Percentiles rank a stretch among this genome's conserved stretches.
Evolutionary conservation across 1,140 invertebrate species (phyloP).

Genomic region (Polyergus mexicanus): DNA sequence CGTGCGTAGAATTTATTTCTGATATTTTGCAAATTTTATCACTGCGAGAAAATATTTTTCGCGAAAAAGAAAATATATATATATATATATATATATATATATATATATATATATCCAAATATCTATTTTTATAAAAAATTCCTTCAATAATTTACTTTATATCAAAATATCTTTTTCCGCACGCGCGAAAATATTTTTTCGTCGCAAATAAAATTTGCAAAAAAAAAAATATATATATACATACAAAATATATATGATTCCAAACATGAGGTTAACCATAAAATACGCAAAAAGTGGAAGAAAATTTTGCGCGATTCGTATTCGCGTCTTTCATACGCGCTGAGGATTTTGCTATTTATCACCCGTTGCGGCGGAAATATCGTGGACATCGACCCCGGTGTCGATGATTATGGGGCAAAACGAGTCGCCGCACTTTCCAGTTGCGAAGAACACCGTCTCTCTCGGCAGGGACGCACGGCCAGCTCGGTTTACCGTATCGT

Average conservation of each 20-base stretch:
- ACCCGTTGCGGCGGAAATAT: neutral
- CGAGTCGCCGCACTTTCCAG: conserved; percentile 61
- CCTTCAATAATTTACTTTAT: too few relatives aligned
- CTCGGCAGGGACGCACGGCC: neutral
- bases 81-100: too few relatives aligned
- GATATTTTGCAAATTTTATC: neutral
- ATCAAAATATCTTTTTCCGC: neutral
- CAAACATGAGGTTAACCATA: neutral
- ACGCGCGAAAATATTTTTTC: too few relatives aligned
- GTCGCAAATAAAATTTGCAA: neutral
- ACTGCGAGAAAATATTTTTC: neutral
- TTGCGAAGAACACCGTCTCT: conserved; percentile 45
- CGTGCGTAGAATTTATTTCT: neutral
- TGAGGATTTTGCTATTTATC: neutral
- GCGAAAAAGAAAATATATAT: too few relatives aligned
- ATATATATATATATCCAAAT: neutral
- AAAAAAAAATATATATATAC: neutral
- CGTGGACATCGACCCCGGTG: conserved; percentile 34
- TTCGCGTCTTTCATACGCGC: neutral
- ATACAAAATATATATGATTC: neutral
- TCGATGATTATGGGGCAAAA: conserved; percentile 43
- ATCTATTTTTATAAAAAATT: neutral
- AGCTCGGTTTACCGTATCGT: conserved; percentile 40
- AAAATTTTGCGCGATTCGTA: neutral
- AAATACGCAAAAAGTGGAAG: neutral